Base-by-base conservation (phyloP, 2,888 invertebrate genomes). In the Apotomis betuletana region DNA sequence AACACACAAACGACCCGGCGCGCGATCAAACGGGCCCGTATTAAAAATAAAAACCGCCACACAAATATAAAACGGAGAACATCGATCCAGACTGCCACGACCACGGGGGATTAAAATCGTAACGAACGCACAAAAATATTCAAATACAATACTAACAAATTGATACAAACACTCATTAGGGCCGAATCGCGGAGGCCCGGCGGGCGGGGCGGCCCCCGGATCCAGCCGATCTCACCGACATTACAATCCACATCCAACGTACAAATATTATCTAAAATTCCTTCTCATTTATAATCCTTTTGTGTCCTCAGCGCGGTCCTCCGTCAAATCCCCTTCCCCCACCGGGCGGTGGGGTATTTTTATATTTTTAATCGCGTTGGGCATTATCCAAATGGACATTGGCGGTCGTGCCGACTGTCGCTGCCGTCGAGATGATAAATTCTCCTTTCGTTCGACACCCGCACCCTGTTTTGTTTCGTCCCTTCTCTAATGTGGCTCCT, bases 271-370 rank as follows among this genome's bases (percentile, higher is more conserved):
- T 93, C 93, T 93, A 92, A 92, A 93, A 93, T 93, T 93, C 93
- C 93, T 93, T 92, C 93, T 93, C 93, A 93, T 93, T 93, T 93
- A 93, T 93, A 93, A 93, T 93, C 93, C 93, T 93, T 93, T 93
- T 93, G 93, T 93, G 92, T 93, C 92, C 91, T 92, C 91, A 88
- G 90, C 87, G 91, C 90, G 90, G 91, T 92, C 93, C 92, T 92
- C 92, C 92, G 92, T 91, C 92, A 90, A 88, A 87, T 83, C 86
- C 85, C 78, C 79, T 58, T 73, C 77, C 77, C 80, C 79, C 81
- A 77, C 80, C 78, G 78, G 79, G 80, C 79, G 83, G 82, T 80
- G 90, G 89, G 90, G 90, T 92, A 93, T 93, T 93, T 93, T 93
- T 93, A 93, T 93, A 93, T 93, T 93, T 93, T 93, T 93, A 93